phyloP scores from a whole-genome alignment of 2,888 invertebrate species.

The Idaea biselata region DNA sequence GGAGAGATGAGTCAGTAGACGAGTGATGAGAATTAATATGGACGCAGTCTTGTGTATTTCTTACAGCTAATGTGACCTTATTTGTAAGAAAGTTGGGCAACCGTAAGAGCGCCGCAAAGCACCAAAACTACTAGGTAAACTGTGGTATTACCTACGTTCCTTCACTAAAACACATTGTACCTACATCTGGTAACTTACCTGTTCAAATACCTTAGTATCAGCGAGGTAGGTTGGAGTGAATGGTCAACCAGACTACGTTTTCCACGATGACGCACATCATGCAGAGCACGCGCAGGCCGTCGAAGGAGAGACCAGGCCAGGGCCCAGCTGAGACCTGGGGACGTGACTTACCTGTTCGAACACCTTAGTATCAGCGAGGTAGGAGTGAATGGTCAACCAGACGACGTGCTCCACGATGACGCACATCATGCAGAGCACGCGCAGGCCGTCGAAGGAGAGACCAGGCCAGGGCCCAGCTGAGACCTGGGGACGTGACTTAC shows the following conservation, averaged over 20 bases:
- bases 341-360: slow-evolving; percentile 61
- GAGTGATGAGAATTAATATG: too few species aligned
- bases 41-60: too few species aligned
- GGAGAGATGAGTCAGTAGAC: too few species aligned
- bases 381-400: slow-evolving; percentile 66
- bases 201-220: slow-evolving; percentile 54
- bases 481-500: slow-evolving; percentile 54
- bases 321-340: slow-evolving; percentile 50
- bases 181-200: too few species aligned
- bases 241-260: slow-evolving; percentile 70
- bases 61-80: too few species aligned
- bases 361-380: slow-evolving; percentile 52
- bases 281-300: slow-evolving; percentile 67
- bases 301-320: slow-evolving; percentile 60
- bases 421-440: slow-evolving; percentile 67
- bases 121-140: too few species aligned
- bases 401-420: slow-evolving; percentile 72
- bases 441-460: slow-evolving; percentile 64
- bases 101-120: too few species aligned
- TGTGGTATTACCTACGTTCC: too few species aligned
- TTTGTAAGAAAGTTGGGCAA: too few species aligned
- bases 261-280: slow-evolving; percentile 71
- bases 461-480: slow-evolving; percentile 55
- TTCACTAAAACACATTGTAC: too few species aligned
- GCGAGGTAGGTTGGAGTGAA: slow-evolving; percentile 58